Evolutionary conservation across 2,113 vertebrate genomes (phyloP), one percentile per base, ranked within the genome.

Genomic region (Indicator maculatus): DNA sequence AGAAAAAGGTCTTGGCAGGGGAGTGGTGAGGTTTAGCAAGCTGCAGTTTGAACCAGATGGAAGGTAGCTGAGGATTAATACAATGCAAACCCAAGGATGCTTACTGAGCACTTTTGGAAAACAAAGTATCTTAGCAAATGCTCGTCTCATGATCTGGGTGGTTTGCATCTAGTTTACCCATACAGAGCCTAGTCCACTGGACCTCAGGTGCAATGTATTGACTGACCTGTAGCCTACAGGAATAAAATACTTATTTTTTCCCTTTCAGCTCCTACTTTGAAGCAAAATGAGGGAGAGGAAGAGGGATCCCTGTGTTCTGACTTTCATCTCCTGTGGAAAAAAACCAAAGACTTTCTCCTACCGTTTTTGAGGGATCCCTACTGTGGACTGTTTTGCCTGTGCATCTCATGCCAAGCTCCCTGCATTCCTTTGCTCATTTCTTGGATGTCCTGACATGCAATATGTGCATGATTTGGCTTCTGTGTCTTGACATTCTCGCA

Each of bases 1-100:
- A 55, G 33, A 60, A 69, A 69, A 31, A 78, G 28, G 38, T 71
- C 15, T 0, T 18, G 5, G 0, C 8, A 1, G 4, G 16, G 63
- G 4, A 16, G 7, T 28, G 36, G 36, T 1, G 2, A 20, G 31
- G 16, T 15, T 44, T 38, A 70, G 45, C 0, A 0, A 83, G 47
- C 47, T 78, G 77, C 55, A 47, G 1, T 33, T 53, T 15, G 58
- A 75, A 66, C 30, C 30, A 30, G 16, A 26, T 0, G 0, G 4
- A 55, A 44, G 31, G 26, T 11, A 58, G 41, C 21, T 60, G 26
- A 66, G 18, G 23, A 66, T 13, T 9, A 41, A 41, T 45, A 58
- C 36, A 19, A 26, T 0, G 1, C 36, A 41, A 82, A 19, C n/a
- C 9, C 59, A 15, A 56, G 0, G n/a, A 9, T 27, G 39, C 21